phyloP scores from a whole-genome alignment of 2,888 invertebrate genomes.

The Lepeophtheirus nordmannii region DNA sequence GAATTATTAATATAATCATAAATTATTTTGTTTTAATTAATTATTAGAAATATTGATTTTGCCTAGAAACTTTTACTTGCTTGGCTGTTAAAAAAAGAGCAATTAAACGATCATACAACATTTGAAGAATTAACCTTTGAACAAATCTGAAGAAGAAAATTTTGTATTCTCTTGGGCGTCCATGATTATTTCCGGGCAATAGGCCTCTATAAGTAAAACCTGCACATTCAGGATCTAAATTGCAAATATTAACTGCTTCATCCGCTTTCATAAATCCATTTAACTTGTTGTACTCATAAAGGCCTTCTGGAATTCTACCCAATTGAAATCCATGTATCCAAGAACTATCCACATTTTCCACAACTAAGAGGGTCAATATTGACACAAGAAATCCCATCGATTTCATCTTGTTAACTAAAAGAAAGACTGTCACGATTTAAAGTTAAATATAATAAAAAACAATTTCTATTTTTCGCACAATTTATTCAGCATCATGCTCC shows the following conservation, averaged over 20 bases:
- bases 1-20: no score
- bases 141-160: background rate
- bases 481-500: no score
- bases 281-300: background rate
- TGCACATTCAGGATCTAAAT: slow-evolving; percentile 3
- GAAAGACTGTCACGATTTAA: no score
- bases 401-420: no score
- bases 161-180: background rate
- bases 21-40: no score
- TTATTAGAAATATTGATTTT: no score
- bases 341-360: background rate
- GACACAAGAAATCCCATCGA: no score
- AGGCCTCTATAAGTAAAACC: slow-evolving; percentile 11
- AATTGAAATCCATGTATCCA: slow-evolving; percentile 3
- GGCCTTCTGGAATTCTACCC: background rate
- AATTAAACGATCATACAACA: no score
- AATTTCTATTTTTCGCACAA: no score
- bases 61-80: no score
- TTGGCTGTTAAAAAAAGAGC: no score
- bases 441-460: no score
- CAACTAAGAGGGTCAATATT: background rate
- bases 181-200: background rate
- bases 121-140: background rate
- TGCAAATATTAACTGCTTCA: slow-evolving; percentile 8
- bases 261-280: slow-evolving; percentile 4